These are phyloP conservation scores for Epinotia nisella DNA, from an alignment of 2,888 invertebrate species.

Conservation along the genomic window DNA sequence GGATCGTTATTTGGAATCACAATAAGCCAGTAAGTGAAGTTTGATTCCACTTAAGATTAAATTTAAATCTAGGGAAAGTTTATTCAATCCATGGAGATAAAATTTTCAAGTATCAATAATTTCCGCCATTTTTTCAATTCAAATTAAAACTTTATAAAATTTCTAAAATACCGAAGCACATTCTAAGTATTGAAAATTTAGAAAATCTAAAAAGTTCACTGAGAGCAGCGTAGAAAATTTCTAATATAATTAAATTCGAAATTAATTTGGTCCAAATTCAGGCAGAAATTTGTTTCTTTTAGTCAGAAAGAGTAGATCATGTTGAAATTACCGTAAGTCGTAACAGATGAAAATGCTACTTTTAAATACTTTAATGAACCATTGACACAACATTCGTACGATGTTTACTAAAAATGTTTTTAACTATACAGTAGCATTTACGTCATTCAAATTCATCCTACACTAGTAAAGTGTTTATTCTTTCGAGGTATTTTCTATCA, in stretches of 20 bases:
- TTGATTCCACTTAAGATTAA: constrained; percentile 19
- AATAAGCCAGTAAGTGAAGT: constrained; percentile 20
- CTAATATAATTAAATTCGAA: constrained; percentile 72
- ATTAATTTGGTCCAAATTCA: constrained; percentile 74
- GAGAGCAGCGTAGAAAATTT: constrained; percentile 61
- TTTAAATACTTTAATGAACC: not conserved
- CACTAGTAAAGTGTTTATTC: not conserved
- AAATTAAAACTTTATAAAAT: constrained; percentile 35
- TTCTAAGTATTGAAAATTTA: constrained; percentile 49
- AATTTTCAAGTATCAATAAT: not conserved
- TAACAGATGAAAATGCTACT: not conserved
- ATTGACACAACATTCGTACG: not conserved
- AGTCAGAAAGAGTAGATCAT: constrained; percentile 26
- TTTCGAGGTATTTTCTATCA: not conserved
- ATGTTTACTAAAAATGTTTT: not conserved
- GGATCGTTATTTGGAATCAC: constrained; percentile 20
- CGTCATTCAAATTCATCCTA: not conserved
- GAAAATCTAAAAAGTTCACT: constrained; percentile 56
- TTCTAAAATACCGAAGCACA: constrained; percentile 38
- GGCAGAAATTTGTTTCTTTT: constrained; percentile 55
- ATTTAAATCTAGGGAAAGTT: constrained; percentile 18
- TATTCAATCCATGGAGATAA: constrained; percentile 5
- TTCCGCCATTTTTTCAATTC: constrained; percentile 1
- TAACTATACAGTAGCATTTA: not conserved
- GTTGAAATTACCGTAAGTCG: constrained; percentile 7